These are phyloP conservation scores for Mesocricetus auratus DNA, from an alignment of 2,113 vertebrate species.

Conservation along the genomic window DNA sequence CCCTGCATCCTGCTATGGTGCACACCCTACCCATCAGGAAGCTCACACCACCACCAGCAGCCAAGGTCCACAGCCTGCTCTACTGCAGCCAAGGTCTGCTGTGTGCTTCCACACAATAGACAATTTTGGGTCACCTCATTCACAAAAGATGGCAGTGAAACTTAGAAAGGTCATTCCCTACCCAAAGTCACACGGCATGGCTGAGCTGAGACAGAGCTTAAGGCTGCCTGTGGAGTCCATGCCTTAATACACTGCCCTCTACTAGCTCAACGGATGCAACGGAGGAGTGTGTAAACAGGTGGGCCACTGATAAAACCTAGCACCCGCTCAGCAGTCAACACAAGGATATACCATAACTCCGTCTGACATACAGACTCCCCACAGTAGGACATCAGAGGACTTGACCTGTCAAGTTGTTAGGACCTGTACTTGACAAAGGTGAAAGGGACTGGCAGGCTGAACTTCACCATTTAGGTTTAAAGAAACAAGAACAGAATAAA, in stretches of 20 bases:
- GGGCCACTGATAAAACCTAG: background rate
- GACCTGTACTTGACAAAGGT: accelerated
- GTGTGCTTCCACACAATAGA: accelerated
- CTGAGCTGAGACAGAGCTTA: background rate
- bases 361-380: accelerated
- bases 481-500: background rate
- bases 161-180: background rate
- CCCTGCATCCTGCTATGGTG: too few relatives aligned
- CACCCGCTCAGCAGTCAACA: too few relatives aligned
- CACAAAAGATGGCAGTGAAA: background rate
- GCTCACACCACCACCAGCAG: accelerated
- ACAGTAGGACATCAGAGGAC: too few relatives aligned
- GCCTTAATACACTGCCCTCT: background rate
- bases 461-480: background rate
- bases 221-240: background rate
- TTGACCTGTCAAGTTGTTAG: accelerated
- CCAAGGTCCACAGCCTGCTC: accelerated
- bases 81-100: accelerated
- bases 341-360: accelerated
- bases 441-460: too few relatives aligned
- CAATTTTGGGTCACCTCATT: background rate
- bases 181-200: background rate
- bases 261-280: too few relatives aligned
- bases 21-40: accelerated
- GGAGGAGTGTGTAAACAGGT: background rate